These are phyloP conservation scores for Anniella stebbinsi DNA, from an alignment of 2,797 vertebrate species.

Conservation along the genomic window DNA sequence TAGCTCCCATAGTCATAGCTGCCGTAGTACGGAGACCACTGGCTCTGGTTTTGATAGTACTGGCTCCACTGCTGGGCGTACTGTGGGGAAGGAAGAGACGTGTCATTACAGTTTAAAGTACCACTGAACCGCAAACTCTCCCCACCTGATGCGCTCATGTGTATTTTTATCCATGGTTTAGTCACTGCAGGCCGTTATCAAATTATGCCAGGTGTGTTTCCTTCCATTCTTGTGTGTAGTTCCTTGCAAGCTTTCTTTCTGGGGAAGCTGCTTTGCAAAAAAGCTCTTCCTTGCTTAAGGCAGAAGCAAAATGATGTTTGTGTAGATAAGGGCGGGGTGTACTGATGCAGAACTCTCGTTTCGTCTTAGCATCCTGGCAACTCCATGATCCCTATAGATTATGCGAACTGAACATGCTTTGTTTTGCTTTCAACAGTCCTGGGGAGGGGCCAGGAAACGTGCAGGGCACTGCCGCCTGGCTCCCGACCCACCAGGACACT, in stretches of 20 bases:
- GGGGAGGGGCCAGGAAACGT: background rate
- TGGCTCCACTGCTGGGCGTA: slow-evolving; percentile 95
- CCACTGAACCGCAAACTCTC: background rate
- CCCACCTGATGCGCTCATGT: too few relatives aligned
- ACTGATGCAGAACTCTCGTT: too few relatives aligned
- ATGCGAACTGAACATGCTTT: too few relatives aligned
- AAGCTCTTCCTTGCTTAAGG: background rate
- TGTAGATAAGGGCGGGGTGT: too few relatives aligned
- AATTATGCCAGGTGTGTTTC: background rate
- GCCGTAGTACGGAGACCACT: slow-evolving; percentile 94
- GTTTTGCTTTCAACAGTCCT: background rate
- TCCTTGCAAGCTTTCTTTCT: background rate
- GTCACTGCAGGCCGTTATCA: too few relatives aligned
- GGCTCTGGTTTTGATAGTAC: slow-evolving; percentile 95
- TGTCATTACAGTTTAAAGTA: background rate
- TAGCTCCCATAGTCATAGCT: slow-evolving; percentile 87
- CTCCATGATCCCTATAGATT: too few relatives aligned
- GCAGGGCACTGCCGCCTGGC: background rate
- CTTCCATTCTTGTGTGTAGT: background rate
- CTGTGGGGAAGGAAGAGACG: slow-evolving; percentile 66
- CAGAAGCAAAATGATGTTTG: background rate
- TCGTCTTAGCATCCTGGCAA: too few relatives aligned
- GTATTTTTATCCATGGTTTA: background rate
- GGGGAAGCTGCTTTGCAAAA: background rate
- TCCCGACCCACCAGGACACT: background rate